Base-by-base conservation (phyloP, 2,113 vertebrate species). In the Camelus bactrianus region DNA sequence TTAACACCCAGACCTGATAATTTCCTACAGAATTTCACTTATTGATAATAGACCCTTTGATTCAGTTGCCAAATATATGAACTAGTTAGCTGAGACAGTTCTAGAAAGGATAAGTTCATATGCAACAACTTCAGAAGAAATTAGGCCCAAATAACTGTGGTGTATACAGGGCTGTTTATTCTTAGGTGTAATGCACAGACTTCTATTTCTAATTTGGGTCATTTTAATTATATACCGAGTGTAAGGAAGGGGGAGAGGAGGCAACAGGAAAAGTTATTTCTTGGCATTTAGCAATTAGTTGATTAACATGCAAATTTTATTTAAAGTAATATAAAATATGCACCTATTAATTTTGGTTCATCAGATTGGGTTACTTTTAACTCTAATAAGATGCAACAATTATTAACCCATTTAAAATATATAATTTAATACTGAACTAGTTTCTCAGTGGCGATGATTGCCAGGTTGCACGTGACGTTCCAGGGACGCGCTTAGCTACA, bases 301-400 rank as follows among this genome's bases (percentile, higher is more conserved):
- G 77, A 95, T 97, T 95, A 95, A 82, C 58, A 97, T 94, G 91
- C 46, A 96, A 94, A 97, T 96, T 96, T 86, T 93, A 96, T 96
- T 97, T 85, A 95, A 95, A 86, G 79, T 79, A 80, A 83, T 85
- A 87, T 77, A 91, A 97, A 94, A 67, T 94, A 94, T 96, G 65
- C 93, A 89, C 87, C 50, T 86, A 96, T 97, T 97, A 97, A 96
- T 96, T 97, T 97, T 95, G 62, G 38, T 97, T 96, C 94, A 95
- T 97, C 86, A 96, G 69, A 97, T 95, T 97, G 69, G 91, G 84
- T 94, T 97, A 91, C 96, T 97, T 98, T 96, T 89, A 72, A 97
- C 86, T 96, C 97, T 97, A 96, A 96, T 97, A 96, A 94, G 76
- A 95, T 97, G 73, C 42, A 94, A 86, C n/a, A 96, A 96, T 94